A percentile compares a stretch with the other conserved stretches of the same genome.
phyloP scores from a whole-genome alignment of 2,113 vertebrate genomes.

The Podocnemis expansa region DNA sequence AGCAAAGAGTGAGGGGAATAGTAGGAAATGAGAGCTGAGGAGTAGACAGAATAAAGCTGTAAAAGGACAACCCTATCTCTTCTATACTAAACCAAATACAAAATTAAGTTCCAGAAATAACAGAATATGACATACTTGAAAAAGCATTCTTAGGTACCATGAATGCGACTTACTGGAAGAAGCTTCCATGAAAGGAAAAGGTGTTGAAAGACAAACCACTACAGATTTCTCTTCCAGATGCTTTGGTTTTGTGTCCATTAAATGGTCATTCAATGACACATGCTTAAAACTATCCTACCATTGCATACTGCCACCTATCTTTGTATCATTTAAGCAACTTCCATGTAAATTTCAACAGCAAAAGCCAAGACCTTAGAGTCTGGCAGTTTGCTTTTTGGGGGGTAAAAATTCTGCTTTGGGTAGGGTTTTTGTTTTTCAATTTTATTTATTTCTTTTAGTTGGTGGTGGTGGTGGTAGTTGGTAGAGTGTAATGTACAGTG shows the following conservation, averaged over 20 bases:
- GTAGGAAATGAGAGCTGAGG: not conserved
- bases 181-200: not conserved
- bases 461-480: not conserved
- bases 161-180: not conserved
- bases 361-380: not conserved
- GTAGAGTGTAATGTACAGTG: not conserved
- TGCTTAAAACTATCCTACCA: not conserved
- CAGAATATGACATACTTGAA: not conserved
- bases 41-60: not conserved
- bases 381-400: not conserved
- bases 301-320: not conserved
- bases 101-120: not conserved
- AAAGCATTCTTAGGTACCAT: not conserved
- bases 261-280: not conserved
- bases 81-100: not conserved
- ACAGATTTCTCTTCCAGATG: not conserved
- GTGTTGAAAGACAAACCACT: rapidly evolving
- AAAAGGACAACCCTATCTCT: not conserved
- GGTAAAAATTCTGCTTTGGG: not conserved
- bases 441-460: not conserved
- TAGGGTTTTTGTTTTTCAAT: not conserved
- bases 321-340: not conserved
- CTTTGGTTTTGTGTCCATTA: not conserved
- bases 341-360: not conserved
- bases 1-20: not conserved